Base-by-base conservation (phyloP, 2,113 vertebrate genomes). In the Brachypteracias leptosomus region DNA sequence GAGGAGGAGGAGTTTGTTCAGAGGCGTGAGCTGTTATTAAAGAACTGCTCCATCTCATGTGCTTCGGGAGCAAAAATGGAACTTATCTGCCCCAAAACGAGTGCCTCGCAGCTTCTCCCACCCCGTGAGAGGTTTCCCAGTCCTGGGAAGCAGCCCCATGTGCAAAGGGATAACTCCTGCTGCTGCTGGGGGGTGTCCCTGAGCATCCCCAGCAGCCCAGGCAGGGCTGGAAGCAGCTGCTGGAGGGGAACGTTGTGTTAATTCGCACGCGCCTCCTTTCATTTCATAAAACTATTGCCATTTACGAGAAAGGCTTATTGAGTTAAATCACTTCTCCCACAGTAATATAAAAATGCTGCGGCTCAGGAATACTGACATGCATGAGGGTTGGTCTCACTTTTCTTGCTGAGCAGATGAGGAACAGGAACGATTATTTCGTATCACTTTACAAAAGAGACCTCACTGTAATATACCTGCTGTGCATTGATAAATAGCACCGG, bases 401-500 rank as follows among this genome's bases (percentile, higher is more conserved):
- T 75, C 92, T 88, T 82, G 59, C 71, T 33, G 93, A 85, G 86
- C 90, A 90, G 96, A 90, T 21, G 91, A 97, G 90, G 78, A 92
- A 31, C 28, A 33, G 91, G 68, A 82, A 75, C n/a, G 86, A 93
- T 88, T 68, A 89, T 72, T 91, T 83, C 16, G 47, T 63, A 51
- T 90, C 38, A 71, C 93, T 96, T 95, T 83, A 90, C 15, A 0
- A 79, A 73, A 47, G 92, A 94, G 85, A 88, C 87, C 74, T 90
- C 51, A 58, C 54, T 38, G 94, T 85, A 90, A 95, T 89, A 59
- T 40, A 95, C 96, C 96, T 96, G 95, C 91, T 73, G 78, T 13
- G 91, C 77, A 42, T 74, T 90, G 95, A 93, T 91, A 90, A 96
- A 96, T 77, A 87, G 94, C 82, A n/a, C 51, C 62, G n/a, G 89